A percentile compares a stretch with the other conserved stretches of the same genome.
Conservation (phyloP, 2,888 invertebrate genomes). For the Andricus quercusramuli region DNA sequence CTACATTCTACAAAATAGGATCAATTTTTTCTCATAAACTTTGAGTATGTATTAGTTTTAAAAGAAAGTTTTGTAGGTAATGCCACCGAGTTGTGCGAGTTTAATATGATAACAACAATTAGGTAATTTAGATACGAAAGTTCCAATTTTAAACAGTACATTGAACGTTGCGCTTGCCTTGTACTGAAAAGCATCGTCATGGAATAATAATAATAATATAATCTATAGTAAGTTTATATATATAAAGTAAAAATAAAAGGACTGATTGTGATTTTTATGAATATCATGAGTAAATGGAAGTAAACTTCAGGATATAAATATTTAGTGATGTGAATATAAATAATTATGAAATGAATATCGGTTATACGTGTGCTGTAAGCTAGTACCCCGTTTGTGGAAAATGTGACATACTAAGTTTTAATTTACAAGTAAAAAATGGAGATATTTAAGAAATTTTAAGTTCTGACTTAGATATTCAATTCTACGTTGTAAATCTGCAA, state of each 20-base stretch:
- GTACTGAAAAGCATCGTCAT: neutral
- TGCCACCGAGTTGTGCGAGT: neutral
- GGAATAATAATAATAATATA: too few relatives aligned
- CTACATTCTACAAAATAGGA: neutral
- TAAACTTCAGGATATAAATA: neutral
- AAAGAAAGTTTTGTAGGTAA: neutral
- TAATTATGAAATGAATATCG: neutral
- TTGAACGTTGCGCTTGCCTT: neutral
- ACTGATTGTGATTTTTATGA: too few relatives aligned
- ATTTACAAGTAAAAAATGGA: neutral
- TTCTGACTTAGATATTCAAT: slow-evolving; percentile 29
- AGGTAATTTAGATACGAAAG: neutral
- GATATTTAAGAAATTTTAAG: neutral
- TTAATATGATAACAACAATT: neutral
- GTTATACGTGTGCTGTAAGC: neutral
- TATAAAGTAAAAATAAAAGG: neutral
- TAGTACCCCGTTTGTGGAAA: neutral
- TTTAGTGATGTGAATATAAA: neutral
- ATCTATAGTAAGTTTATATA: neutral
- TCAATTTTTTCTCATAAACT: neutral
- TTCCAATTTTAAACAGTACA: neutral
- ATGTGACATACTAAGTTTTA: neutral
- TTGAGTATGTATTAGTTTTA: neutral
- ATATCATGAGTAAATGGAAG: too few relatives aligned
- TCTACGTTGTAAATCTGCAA: slow-evolving; percentile 19